A percentile compares a stretch with the other conserved stretches of the same genome.
phyloP scores from a whole-genome alignment of 2,113 vertebrate species.

The Notiomystis cincta region DNA sequence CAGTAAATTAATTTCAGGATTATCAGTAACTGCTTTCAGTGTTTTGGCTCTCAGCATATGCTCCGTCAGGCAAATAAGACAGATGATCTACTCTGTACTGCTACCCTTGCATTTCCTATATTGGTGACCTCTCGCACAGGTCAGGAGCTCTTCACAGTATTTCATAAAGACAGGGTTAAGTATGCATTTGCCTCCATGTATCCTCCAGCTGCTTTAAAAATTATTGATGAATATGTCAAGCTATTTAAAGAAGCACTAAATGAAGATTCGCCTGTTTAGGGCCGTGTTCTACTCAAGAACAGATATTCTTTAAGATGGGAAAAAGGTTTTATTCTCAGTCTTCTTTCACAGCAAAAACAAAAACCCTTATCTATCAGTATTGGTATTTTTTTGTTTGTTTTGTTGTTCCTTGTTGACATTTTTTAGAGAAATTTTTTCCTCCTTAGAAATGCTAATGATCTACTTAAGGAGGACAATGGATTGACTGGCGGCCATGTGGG shows the following conservation, averaged over 20 bases:
- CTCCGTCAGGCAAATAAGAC: background rate
- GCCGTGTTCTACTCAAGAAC: fast-evolving
- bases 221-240: background rate
- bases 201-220: background rate
- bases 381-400: background rate
- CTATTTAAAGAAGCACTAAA: background rate
- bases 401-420: too few relatives aligned
- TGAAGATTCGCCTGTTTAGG: background rate
- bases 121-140: background rate
- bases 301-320: background rate
- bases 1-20: background rate
- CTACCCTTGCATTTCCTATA: background rate
- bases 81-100: background rate
- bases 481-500: too few relatives aligned
- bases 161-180: background rate
- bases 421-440: too few relatives aligned
- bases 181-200: background rate
- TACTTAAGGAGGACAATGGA: too few relatives aligned
- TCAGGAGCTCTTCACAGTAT: background rate
- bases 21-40: background rate
- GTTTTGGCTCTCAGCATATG: background rate
- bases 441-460: too few relatives aligned
- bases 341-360: background rate
- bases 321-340: background rate
- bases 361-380: background rate